Base-by-base conservation (phyloP, 2,797 vertebrate genomes). In the Scarus forsteni region DNA sequence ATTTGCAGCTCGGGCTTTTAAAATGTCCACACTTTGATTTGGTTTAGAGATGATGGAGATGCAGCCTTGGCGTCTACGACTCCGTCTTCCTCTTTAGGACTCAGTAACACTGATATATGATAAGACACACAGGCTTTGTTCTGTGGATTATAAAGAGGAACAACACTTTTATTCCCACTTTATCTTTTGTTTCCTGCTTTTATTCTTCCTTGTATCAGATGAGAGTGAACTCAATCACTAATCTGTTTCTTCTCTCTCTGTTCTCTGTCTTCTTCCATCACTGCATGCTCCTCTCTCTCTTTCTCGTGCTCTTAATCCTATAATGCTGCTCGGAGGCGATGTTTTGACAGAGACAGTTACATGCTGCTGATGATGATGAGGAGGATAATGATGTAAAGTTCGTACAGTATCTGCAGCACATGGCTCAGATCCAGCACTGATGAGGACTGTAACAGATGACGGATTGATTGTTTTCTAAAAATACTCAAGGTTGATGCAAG, bases 61-160 rank as follows among this genome's bases (percentile, higher is more conserved):
- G 64, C 63, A 71, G 74, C 61, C 34, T 61, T 62, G 35, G 52
- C 38, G 66, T 57, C 1, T 7, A 46, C 8, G 11, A 35, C 65
- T 77, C 52, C 56, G 42, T 71, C 51, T 54, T 53, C 48, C 39
- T 62, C 42, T 38, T 64, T 39, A 52, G 54, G 52, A 57, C 50
- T 70, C 77, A 45, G 4, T 59, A 73, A 54, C 38, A 51, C 5
- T 15, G n/a, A 71, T 48, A 54, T 66, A 46, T 57, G 1, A 52
- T 55, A 51, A 66, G 66, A 57, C 77, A 35, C 50, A 44, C 53
- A 42, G 19, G 55, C 70, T 63, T 73, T 77, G 65, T 66, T 75
- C 8, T 58, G 1, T 50, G 10, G 19, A 69, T 69, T 59, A 71
- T 0, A 53, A 39, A 65, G 44, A 60, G 12, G 13, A 71, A 15